Base-by-base conservation (phyloP, 1,140 invertebrate genomes). In the Scaptomyza montana region DNA sequence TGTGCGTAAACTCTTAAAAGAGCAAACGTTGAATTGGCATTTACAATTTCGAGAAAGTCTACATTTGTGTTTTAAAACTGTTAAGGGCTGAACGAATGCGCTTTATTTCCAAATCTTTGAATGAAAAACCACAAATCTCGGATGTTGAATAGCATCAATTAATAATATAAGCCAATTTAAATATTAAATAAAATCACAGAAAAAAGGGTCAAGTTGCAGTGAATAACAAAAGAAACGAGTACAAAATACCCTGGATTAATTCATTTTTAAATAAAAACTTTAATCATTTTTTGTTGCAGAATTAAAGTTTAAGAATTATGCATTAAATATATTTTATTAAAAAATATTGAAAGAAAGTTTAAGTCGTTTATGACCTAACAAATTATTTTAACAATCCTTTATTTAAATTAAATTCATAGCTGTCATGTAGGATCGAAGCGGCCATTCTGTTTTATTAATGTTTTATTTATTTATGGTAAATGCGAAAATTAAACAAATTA, bases 1-100 rank as follows among this genome's bases (percentile, higher is more conserved):
- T 16, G 19, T 49, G 33, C 33, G 30, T 30, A 45, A 61, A 51
- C 59, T 67, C 43, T 71, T 55, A 45, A 75, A 72, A 65, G 62
- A 74, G 30, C 30, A 6, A 78, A 72, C 69, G 78, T 87, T 76
- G 67, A 76, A 82, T 78, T 78, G 25, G 46, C 60, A 68, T 75
- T 78, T 60, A 78, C 60, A 80, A 47, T 47, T 36, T 47, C 28
- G 16, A 66, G 54, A 59, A 56, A 50, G 5, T 33, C 30, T 51
- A 63, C 71, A 54, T 56, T 51, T 59, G 39, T 12, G 53, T 10
- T 33, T 36, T 47, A 41, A 21, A 64, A 9, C 33, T 60, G 66
- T 51, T 13, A n/a, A 46, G 19, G 41, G 45, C 57, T 47, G 28
- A 36, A 36, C 30, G 16, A 30, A 43, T 30, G 49, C 41, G 45